Conservation (phyloP, 2,888 invertebrate genomes). For the Synergus gifuensis region DNA sequence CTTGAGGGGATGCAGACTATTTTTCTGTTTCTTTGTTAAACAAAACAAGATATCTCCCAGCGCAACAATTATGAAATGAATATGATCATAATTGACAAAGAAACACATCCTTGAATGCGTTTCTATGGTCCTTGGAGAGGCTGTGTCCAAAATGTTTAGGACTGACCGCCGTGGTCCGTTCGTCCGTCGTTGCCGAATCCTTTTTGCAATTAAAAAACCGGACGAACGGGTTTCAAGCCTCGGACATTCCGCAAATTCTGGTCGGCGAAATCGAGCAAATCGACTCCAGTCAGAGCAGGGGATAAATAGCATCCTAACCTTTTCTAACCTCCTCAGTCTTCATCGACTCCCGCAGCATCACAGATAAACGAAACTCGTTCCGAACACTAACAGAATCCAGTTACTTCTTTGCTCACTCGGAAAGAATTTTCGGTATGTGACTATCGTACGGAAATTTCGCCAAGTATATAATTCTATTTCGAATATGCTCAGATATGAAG, state of each 20-base stretch:
- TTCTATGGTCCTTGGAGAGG: background rate
- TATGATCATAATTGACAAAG: too few species aligned
- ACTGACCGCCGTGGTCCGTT: background rate
- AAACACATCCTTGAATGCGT: background rate
- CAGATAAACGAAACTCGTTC: constrained; percentile 62
- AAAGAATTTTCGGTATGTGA: background rate
- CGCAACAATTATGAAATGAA: too few species aligned
- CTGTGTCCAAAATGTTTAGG: background rate
- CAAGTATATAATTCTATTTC: background rate
- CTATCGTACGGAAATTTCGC: background rate
- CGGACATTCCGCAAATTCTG: constrained; percentile 77
- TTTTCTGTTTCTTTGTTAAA: too few species aligned
- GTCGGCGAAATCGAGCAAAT: constrained; percentile 72
- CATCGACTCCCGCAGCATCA: constrained; percentile 46
- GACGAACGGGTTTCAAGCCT: constrained; percentile 74
- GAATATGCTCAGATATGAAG: background rate
- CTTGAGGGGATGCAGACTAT: too few species aligned
- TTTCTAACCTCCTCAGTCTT: constrained; percentile 46
- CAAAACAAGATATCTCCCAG: too few species aligned
- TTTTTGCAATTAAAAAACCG: constrained; percentile 77
- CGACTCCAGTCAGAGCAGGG: constrained; percentile 62
- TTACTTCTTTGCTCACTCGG: background rate
- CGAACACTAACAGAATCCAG: constrained; percentile 33
- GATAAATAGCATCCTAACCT: constrained; percentile 63
- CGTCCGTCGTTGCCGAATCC: constrained; percentile 66